A percentile compares a stretch with the other conserved stretches of the same genome.
phyloP scores from a whole-genome alignment of 2,888 invertebrate species.

The Chromoteleia sp. region DNA sequence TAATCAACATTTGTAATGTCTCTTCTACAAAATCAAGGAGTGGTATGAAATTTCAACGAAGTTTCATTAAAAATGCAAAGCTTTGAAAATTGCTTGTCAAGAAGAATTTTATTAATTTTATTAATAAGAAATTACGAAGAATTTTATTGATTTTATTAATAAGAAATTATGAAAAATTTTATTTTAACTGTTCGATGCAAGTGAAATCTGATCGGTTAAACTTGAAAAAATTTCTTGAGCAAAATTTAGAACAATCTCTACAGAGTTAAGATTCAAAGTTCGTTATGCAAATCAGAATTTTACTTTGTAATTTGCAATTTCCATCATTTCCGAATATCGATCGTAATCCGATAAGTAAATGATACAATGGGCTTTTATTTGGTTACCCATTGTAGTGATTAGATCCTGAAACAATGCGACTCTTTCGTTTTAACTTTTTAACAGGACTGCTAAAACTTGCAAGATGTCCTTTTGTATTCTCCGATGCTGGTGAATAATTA shows the following conservation, averaged over 20 bases:
- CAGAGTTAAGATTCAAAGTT: too few relatives aligned
- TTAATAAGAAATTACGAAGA: background rate
- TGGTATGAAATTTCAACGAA: background rate
- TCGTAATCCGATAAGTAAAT: too few relatives aligned
- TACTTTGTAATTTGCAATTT: too few relatives aligned
- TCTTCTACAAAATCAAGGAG: conserved; percentile 1
- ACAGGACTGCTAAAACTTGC: background rate
- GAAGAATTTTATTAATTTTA: background rate
- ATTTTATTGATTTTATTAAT: background rate
- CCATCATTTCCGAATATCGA: background rate
- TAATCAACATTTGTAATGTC: conserved; percentile 26
- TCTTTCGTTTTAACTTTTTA: background rate
- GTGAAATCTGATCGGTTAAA: too few relatives aligned
- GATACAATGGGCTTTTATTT: too few relatives aligned
- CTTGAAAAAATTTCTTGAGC: too few relatives aligned
- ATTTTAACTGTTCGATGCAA: too few relatives aligned
- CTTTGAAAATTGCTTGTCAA: background rate
- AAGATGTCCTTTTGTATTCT: background rate
- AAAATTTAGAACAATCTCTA: too few relatives aligned
- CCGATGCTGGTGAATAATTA: conserved; percentile 8
- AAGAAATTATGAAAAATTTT: background rate
- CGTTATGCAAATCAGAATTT: too few relatives aligned
- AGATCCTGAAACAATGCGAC: background rate
- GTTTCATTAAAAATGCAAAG: background rate
- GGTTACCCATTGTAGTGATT: too few relatives aligned